Base-by-base conservation (phyloP, 2,888 invertebrate genomes). In the Pasiphila rectangulata region DNA sequence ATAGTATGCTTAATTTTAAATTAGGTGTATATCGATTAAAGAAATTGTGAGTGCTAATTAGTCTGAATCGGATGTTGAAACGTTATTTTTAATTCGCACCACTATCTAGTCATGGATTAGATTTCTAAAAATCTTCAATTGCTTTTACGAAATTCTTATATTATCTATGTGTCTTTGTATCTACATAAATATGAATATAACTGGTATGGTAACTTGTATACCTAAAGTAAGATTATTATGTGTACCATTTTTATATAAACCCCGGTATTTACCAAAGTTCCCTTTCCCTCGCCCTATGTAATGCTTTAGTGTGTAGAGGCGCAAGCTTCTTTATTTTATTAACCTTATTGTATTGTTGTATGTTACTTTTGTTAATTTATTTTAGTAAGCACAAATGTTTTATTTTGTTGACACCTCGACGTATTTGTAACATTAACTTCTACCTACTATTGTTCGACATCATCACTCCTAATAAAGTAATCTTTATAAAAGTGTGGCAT, bases 401-500 rank as follows among this genome's bases (percentile, higher is more conserved):
- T 82, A 83, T 83, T 86, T 80, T 80, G 74, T 86, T 84, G 83
- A 79, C 83, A 85, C 83, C 74, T 77, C 76, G 74, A 79, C 77
- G 76, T 83, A 73, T 70, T n/a, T 80, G 67, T 84, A 83, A 81
- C 79, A 79, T 80, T 84, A 81, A 82, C 76, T 77, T 77, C 77
- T 85, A 56, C 54, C 53, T 54, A 51, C 37, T 53, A 83, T 80
- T 83, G 82, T 82, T 86, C 78, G 73, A 79, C 70, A 82, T 81
- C 84, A 82, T 84, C 86, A 87, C 86, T 79, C 72, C 77, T 86
- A 87, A 86, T 86, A 85, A 85, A 83, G 77, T 84, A 87, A 87
- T 84, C 81, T 81, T 84, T 83, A 78, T 80, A 79, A 79, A 76
- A 73, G 63, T 42, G 45, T 29, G 9, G 61, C 57, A 59, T 80